Conservation (phyloP, 2,113 vertebrate genomes). For the Hemicordylus capensis region DNA sequence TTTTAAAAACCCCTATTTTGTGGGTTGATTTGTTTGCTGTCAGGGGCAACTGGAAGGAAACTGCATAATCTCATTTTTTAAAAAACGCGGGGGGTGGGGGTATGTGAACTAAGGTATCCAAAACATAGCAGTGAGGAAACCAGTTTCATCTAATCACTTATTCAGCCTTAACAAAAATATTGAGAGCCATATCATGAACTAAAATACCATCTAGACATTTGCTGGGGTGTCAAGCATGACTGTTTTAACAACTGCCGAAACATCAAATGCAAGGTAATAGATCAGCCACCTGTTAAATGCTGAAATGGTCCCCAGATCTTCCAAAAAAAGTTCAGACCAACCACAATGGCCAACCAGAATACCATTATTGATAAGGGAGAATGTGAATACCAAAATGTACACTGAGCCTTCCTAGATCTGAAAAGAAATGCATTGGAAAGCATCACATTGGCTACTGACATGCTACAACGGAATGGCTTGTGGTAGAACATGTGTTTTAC, state of each 20-base stretch:
- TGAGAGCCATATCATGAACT: not conserved
- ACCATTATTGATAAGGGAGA: not conserved
- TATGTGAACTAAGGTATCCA: not conserved
- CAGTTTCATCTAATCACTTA: not conserved
- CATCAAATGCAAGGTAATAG: not conserved
- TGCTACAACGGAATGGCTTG: not conserved
- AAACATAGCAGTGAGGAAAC: not conserved
- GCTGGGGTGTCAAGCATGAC: not conserved
- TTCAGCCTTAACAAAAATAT: not conserved
- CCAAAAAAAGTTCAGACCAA: not conserved
- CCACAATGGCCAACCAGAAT: not conserved
- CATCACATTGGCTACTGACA: not conserved
- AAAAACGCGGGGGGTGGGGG: not conserved
- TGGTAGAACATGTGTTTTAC: not conserved
- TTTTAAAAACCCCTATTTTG: not conserved
- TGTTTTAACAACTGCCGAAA: not conserved
- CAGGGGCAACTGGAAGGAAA: not conserved
- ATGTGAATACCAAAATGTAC: too few species aligned
- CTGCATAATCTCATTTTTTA: not conserved
- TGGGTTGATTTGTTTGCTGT: not conserved
- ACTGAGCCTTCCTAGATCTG: too few species aligned
- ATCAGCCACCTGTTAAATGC: not conserved
- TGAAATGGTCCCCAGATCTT: not conserved
- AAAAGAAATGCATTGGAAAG: not conserved
- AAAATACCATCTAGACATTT: not conserved